These are phyloP conservation scores for Ormyrus nitidulus DNA, from an alignment of 2,888 invertebrate genomes.

Conservation along the genomic window DNA sequence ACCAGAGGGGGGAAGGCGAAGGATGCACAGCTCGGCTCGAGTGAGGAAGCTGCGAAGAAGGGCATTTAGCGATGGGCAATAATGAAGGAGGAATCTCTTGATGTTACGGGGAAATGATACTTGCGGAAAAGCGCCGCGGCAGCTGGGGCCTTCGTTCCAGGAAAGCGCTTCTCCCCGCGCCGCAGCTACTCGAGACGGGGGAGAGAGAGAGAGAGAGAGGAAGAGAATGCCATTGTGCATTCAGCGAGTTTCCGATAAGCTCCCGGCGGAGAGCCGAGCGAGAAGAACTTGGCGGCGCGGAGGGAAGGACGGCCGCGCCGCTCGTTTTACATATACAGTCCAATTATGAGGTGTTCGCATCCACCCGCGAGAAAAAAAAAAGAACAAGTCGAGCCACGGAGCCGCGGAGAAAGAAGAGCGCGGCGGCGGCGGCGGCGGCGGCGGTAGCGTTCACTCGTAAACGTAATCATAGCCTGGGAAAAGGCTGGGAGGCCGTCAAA, in stretches of 20 bases:
- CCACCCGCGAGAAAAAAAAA: conserved; percentile 37
- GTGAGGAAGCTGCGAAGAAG: conserved; percentile 28
- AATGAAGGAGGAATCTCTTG: conserved; percentile 46
- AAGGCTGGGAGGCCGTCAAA: conserved; percentile 14
- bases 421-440: neutral
- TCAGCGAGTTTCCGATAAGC: conserved; percentile 39
- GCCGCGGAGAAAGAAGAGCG: neutral
- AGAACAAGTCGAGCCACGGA: neutral
- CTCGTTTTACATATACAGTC: conserved; percentile 36
- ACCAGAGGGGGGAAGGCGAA: neutral
- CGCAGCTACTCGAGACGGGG: neutral
- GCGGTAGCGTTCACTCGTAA: conserved; percentile 35
- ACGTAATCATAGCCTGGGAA: conserved; percentile 51
- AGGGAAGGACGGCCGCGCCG: neutral
- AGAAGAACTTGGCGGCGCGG: neutral
- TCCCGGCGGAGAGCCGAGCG: neutral
- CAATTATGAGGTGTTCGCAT: conserved; percentile 46
- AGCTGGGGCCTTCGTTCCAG: conserved; percentile 3
- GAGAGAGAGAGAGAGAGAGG: conserved; percentile 20
- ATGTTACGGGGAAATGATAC: conserved; percentile 49
- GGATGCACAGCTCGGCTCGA: neutral
- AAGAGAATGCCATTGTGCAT: conserved; percentile 44
- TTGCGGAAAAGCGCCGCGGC: conserved; percentile 19
- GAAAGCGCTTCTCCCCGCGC: conserved; percentile 11
- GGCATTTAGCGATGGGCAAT: conserved; percentile 44